A percentile compares a stretch with the other conserved stretches of the same genome.
Conservation (phyloP, 2,888 invertebrate genomes). For the Lottia scabra region DNA sequence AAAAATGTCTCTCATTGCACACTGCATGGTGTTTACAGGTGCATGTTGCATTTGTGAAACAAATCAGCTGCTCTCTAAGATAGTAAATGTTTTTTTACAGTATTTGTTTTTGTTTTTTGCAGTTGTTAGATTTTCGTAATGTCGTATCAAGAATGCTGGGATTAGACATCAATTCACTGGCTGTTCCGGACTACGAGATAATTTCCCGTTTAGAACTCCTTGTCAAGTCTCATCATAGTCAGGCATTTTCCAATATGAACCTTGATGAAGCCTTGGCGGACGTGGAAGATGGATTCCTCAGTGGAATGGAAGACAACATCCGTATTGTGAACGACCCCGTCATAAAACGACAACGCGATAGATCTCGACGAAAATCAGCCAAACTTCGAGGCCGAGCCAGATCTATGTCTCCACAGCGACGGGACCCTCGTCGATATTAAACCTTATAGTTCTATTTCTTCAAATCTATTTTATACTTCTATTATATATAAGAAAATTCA, state of each 20-base stretch:
- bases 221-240: slow-evolving; percentile 66
- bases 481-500: slow-evolving; percentile 22
- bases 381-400: slow-evolving; percentile 45
- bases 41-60: too few species aligned
- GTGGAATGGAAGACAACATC: slow-evolving; percentile 27
- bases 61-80: too few species aligned
- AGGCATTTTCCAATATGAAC: slow-evolving; percentile 58
- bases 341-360: slow-evolving; percentile 42
- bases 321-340: slow-evolving; percentile 37
- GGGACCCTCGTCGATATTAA: slow-evolving; percentile 61
- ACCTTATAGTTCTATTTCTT: background rate
- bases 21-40: too few species aligned
- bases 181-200: slow-evolving; percentile 70
- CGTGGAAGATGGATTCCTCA: slow-evolving; percentile 61
- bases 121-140: slow-evolving; percentile 69
- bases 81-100: too few species aligned
- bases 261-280: slow-evolving; percentile 63
- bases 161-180: slow-evolving; percentile 66
- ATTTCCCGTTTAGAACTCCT: slow-evolving; percentile 69
- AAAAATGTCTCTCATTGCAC: too few species aligned
- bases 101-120: slow-evolving; percentile 25
- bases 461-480: slow-evolving; percentile 17
- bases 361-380: slow-evolving; percentile 45
- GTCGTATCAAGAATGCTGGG: slow-evolving; percentile 69
- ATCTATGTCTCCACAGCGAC: slow-evolving; percentile 58